Conservation (phyloP, 2,797 vertebrate species). For the Sternotherus odoratus region DNA sequence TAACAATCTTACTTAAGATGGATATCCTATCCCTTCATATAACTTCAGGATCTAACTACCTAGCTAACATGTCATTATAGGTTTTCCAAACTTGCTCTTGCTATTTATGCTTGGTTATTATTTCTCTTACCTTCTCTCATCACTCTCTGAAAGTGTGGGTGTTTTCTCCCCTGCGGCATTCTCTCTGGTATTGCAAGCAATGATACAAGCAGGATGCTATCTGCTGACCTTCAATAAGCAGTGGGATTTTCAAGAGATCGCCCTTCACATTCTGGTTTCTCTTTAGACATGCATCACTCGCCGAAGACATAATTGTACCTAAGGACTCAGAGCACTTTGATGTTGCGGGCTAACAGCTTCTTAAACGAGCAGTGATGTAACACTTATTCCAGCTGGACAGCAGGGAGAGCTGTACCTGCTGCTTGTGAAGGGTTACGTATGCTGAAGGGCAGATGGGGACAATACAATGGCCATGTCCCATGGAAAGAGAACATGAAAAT, state of each 20-base stretch:
- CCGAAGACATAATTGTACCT: not conserved
- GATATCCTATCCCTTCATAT: not conserved
- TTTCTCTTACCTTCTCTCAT: not conserved
- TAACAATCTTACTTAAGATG: not conserved
- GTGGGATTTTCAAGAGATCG: not conserved
- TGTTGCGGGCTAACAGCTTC: too few species aligned
- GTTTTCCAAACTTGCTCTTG: not conserved
- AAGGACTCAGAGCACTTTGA: accelerated
- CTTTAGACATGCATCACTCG: not conserved
- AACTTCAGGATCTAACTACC: not conserved
- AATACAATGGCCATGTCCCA: not conserved
- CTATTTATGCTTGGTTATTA: accelerated
- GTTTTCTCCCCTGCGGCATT: not conserved
- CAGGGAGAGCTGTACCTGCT: not conserved
- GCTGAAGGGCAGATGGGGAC: not conserved
- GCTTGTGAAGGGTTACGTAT: not conserved
- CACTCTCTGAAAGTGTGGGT: accelerated
- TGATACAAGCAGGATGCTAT: accelerated
- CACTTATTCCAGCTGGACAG: not conserved
- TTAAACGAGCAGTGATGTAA: too few species aligned
- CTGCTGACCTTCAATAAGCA: not conserved
- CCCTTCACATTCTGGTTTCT: not conserved
- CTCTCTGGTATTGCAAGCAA: accelerated
- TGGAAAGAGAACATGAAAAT: not conserved
- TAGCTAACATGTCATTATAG: accelerated